Evolutionary conservation across 2,113 vertebrate species (phyloP).

Genomic region (Atractosteus spatula): DNA sequence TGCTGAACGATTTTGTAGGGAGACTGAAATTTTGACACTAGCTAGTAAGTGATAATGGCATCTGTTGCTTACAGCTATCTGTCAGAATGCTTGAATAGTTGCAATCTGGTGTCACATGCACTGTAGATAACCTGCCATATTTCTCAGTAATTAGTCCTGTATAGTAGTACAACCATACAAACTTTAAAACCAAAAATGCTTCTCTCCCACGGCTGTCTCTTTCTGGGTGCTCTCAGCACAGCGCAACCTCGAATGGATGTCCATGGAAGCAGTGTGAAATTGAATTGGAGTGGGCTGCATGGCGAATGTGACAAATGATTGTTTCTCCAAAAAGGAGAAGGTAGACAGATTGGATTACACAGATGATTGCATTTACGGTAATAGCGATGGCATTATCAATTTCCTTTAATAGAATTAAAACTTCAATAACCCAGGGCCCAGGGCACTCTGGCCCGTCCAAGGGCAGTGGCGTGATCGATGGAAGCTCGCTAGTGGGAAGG

Average conservation of each 20-base stretch:
- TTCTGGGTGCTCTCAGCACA: neutral
- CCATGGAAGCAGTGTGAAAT: neutral
- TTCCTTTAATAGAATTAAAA: conserved; percentile 28
- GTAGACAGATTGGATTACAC: conserved; percentile 22
- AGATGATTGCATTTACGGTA: conserved; percentile 24
- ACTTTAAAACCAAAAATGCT: neutral
- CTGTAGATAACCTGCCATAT: too few relatives aligned
- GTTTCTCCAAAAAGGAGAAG: conserved; percentile 12
- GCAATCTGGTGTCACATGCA: too few relatives aligned
- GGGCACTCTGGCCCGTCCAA: conserved; percentile 5
- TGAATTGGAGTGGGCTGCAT: neutral
- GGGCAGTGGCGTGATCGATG: conserved; percentile 14
- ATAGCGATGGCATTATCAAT: conserved; percentile 24
- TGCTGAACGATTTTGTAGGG: too few relatives aligned
- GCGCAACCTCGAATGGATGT: neutral
- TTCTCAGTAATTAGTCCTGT: too few relatives aligned
- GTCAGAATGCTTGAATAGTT: too few relatives aligned
- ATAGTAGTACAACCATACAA: too few relatives aligned
- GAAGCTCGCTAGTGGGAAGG: neutral
- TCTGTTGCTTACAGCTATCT: too few relatives aligned
- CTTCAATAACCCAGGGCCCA: conserved; percentile 21
- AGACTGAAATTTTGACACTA: too few relatives aligned
- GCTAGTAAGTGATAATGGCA: too few relatives aligned
- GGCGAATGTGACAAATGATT: conserved; percentile 12
- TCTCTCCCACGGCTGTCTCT: neutral